Evolutionary conservation across 2,113 vertebrate species (phyloP), one percentile per base, ranked within the genome.

Genomic region (Irena cyanogastra): DNA sequence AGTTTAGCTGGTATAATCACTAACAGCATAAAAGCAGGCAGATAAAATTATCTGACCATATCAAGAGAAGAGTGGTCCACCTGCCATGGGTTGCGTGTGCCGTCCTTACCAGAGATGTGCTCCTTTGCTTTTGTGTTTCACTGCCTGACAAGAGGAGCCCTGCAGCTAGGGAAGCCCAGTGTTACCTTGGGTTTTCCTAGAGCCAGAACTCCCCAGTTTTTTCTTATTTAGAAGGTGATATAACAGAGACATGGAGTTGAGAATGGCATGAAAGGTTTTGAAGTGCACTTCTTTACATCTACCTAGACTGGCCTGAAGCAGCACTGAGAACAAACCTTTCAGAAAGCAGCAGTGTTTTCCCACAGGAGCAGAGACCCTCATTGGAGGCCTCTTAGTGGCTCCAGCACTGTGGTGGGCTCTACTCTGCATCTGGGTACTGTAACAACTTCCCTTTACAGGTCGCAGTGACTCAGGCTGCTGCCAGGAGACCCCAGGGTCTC

Each of bases 341-440:
- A 91, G 50, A 85, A 90, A 59, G 9, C 4, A 44, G 27, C 8
- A 20, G 8, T 6, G 19, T 60, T 64, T 81, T 28, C 50, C 37
- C 31, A 74, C 23, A 59, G 26, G 59, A n/a, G 13, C 30, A 83
- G 28, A 76, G 41, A 61, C 14, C 17, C 20, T 87, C 50, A 19
- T 0, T 7, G 23, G 26, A 44, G 12, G 14, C 16, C 18, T 56
- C 39, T 63, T 42, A 27, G 16, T 13, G 26, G 47, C 26, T 76
- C 10, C 10, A 16, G 8, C 0, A 0, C 15, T 30, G 20, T 30
- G 8, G 5, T 0, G 0, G 13, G 28, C 18, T 75, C 35, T 85
- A 14, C 21, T 27, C 19, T 45, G 20, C 26, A 14, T n/a, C 33
- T 49, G 56, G 7, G 16, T 1, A 42, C 13, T 24, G 15, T 8